These are phyloP conservation scores for Nerophis lumbriciformis DNA, from an alignment of 2,113 vertebrate genomes.

Conservation along the genomic window DNA sequence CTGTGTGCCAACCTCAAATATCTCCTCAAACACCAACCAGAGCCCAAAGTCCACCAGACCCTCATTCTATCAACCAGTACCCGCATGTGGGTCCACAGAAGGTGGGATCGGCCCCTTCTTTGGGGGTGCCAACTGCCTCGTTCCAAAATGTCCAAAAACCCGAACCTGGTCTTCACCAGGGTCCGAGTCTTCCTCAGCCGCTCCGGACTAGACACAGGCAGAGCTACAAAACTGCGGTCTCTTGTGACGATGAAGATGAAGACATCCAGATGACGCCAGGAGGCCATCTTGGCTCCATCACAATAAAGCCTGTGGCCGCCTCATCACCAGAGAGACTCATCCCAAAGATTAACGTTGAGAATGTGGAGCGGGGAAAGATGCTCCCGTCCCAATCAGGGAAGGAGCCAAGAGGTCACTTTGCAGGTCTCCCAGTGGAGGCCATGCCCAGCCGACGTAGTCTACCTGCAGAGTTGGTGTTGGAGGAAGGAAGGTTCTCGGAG, in stretches of 20 bases:
- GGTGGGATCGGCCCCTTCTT: not conserved
- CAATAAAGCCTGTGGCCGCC: not conserved
- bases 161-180: not conserved
- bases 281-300: constrained; percentile 12
- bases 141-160: not conserved
- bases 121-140: not conserved
- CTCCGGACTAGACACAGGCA: constrained; percentile 25
- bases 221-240: constrained; percentile 60
- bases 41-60: not conserved
- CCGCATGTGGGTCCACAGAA: not conserved
- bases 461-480: not conserved
- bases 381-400: not conserved
- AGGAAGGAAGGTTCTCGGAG: not conserved
- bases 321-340: constrained; percentile 6
- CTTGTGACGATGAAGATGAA: constrained; percentile 40
- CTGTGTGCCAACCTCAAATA: not conserved
- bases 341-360: constrained; percentile 64
- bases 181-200: not conserved
- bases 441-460: constrained; percentile 18
- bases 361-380: constrained; percentile 14
- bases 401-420: not conserved
- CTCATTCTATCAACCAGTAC: not conserved
- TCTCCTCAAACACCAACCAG: not conserved
- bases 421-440: rapidly evolving
- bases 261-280: not conserved